A percentile compares a stretch with the other conserved stretches of the same genome.
Evolutionary conservation across 92 coral and sea anemone species (phyloP).

Genomic region (Meandrina meandrites): DNA sequence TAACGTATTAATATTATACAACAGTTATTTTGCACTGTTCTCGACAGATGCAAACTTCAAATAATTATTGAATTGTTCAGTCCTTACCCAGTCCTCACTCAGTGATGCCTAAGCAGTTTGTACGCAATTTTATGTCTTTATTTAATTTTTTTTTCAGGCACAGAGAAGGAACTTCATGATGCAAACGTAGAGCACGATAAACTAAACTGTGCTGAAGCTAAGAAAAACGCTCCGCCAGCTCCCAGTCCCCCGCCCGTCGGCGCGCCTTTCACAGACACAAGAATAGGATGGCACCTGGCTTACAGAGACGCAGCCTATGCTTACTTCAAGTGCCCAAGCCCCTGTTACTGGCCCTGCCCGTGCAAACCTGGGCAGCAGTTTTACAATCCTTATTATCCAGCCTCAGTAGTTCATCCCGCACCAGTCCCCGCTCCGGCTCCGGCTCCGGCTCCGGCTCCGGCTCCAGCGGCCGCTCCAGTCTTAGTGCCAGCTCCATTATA

Average conservation of each 20-base stretch:
- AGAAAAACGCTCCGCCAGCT: slow-evolving; percentile 58
- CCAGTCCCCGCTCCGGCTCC: not conserved
- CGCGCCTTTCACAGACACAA: slow-evolving; percentile 60
- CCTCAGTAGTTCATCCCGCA: not conserved
- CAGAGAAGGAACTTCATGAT: slow-evolving; percentile 54
- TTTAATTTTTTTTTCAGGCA: slow-evolving; percentile 19
- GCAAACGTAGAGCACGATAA: slow-evolving; percentile 39
- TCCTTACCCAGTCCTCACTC: no score
- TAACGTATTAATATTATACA: no score
- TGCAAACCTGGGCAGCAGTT: slow-evolving; percentile 55
- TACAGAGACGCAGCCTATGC: slow-evolving; percentile 57
- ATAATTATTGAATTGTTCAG: no score
- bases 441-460: not conserved
- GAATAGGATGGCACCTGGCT: slow-evolving; percentile 76
- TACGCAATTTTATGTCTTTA: not conserved
- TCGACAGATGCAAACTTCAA: no score
- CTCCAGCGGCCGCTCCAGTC: not conserved
- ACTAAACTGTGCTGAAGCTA: slow-evolving; percentile 61
- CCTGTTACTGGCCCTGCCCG: slow-evolving; percentile 55
- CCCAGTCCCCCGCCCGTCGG: slow-evolving; percentile 63
- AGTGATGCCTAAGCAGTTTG: not conserved
- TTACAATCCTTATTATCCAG: slow-evolving; percentile 17
- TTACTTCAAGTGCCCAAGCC: slow-evolving; percentile 48
- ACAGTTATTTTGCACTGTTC: no score
- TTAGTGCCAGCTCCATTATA: no score